A percentile compares a stretch with the other conserved stretches of the same genome.
These are phyloP conservation scores for Rafetus swinhoei DNA, from an alignment of 2,113 vertebrate species.

Conservation along the genomic window DNA sequence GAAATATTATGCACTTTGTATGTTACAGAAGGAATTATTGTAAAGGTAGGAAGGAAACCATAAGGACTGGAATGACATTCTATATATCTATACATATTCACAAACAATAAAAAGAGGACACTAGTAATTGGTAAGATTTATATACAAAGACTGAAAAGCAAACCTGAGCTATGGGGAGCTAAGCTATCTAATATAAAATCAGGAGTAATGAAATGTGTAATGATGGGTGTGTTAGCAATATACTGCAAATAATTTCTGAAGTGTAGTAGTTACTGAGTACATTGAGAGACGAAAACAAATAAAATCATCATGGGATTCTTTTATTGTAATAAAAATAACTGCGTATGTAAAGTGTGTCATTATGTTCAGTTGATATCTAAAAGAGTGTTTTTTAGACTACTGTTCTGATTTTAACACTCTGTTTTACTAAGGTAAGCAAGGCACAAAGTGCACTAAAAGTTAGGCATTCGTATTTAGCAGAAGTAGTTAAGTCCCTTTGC, in stretches of 20 bases:
- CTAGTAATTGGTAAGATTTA: neutral
- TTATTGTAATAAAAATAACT: conserved; percentile 17
- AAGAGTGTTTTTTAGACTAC: neutral
- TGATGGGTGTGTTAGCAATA: conserved; percentile 1
- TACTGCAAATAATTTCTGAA: conserved; percentile 47
- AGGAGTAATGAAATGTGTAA: conserved; percentile 2
- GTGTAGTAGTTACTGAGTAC: neutral
- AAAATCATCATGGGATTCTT: conserved; percentile 37
- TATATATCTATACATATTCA: neutral
- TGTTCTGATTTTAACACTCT: neutral
- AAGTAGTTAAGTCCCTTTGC: neutral
- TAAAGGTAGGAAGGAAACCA: neutral
- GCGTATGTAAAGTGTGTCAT: neutral
- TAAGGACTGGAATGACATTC: neutral
- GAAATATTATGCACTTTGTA: neutral
- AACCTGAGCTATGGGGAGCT: neutral
- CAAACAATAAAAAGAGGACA: neutral
- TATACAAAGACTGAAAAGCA: neutral
- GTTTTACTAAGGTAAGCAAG: conserved; percentile 25
- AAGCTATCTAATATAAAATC: neutral
- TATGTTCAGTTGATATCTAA: conserved; percentile 25
- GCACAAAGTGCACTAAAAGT: conserved; percentile 37
- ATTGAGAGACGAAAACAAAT: conserved; percentile 36
- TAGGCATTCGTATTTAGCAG: neutral
- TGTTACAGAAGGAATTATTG: neutral